Evolutionary conservation across 2,113 vertebrate species (phyloP).

Genomic region (Pardalotus punctatus): DNA sequence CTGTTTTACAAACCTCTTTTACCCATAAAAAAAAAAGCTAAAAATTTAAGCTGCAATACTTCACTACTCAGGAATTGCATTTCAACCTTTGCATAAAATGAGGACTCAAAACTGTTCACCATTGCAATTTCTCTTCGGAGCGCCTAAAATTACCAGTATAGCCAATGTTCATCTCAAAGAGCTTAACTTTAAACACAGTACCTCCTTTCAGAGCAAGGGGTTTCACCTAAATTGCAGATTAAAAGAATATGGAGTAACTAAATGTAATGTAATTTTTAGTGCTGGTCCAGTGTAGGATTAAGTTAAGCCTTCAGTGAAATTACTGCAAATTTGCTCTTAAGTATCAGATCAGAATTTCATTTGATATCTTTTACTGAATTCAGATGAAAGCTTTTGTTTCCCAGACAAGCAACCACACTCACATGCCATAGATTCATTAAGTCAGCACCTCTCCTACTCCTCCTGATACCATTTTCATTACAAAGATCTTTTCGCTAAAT

Average conservation of each 20-base stretch:
- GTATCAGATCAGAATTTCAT: not conserved
- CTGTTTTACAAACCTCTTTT: not conserved
- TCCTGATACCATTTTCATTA: not conserved
- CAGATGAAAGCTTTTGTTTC: not conserved
- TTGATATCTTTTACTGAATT: not conserved
- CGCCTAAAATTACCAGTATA: not conserved
- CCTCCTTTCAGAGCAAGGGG: not conserved
- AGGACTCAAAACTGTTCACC: not conserved
- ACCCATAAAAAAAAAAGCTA: not conserved
- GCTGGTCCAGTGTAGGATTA: not conserved
- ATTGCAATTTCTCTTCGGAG: not conserved
- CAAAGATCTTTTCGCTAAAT: not conserved
- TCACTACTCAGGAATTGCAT: not conserved
- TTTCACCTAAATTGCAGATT: not conserved
- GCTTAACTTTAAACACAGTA: not conserved
- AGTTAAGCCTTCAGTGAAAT: not conserved
- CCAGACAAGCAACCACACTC: not conserved
- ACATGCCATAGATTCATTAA: not conserved
- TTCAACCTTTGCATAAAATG: not conserved
- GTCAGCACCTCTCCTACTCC: not conserved
- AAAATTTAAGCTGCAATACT: not conserved
- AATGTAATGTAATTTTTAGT: not conserved
- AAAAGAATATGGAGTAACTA: not conserved
- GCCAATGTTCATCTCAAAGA: not conserved
- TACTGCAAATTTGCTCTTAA: not conserved